phyloP scores from a whole-genome alignment of 2,797 vertebrate genomes.

The Rhabdomys pumilio region DNA sequence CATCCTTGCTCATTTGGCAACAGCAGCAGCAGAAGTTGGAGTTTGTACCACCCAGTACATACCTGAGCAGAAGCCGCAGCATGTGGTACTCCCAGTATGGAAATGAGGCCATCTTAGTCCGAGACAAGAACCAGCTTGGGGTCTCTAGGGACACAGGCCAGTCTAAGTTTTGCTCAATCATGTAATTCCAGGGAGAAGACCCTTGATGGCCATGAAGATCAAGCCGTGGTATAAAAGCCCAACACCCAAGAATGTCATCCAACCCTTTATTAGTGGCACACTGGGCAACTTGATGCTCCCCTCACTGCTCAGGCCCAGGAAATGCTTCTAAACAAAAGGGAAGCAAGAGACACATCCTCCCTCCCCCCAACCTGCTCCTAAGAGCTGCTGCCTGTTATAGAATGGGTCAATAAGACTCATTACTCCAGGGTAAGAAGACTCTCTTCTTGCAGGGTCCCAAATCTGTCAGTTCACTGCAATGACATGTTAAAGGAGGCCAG shows the following conservation, averaged over 20 bases:
- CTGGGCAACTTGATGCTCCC: neutral
- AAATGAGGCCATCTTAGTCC: slow-evolving; percentile 91
- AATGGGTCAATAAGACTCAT: neutral
- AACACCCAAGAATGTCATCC: accelerated
- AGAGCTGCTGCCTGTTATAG: neutral
- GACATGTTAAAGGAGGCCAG: neutral
- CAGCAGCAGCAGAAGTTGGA: slow-evolving; percentile 94
- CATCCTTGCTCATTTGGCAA: slow-evolving; percentile 96
- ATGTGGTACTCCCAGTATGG: slow-evolving; percentile 94
- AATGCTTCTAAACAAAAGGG: neutral
- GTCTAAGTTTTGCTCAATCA: slow-evolving; percentile 89
- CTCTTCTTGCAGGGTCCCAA: accelerated
- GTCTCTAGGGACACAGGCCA: slow-evolving; percentile 88
- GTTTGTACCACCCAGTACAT: slow-evolving; percentile 89
- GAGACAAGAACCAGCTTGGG: slow-evolving; percentile 88
- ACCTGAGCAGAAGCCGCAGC: slow-evolving; percentile 95
- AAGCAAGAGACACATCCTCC: neutral
- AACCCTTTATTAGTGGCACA: accelerated
- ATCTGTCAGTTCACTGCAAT: accelerated
- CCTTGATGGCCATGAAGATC: neutral
- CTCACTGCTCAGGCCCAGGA: neutral
- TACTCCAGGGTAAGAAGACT: no score
- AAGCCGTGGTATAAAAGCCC: neutral
- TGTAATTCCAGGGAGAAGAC: slow-evolving; percentile 79
- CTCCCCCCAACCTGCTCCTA: no score